A percentile compares a stretch with the other conserved stretches of the same genome.
phyloP scores from a whole-genome alignment of 2,113 vertebrate genomes.

The Pseudorectes ferrugineus region DNA sequence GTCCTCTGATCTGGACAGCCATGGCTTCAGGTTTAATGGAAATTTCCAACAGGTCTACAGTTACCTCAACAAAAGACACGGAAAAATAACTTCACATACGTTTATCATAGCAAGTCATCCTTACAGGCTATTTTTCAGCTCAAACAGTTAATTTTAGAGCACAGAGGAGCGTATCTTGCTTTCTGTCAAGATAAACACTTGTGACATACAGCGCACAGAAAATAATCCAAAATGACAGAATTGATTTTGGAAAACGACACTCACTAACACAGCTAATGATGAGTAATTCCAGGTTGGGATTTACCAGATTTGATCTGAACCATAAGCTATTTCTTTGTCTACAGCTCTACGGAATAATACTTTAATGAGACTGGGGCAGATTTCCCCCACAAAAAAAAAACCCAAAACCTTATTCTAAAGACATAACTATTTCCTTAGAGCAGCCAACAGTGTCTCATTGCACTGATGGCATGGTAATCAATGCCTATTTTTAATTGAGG shows the following conservation, averaged over 20 bases:
- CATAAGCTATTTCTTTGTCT: background rate
- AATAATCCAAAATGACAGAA: constrained; percentile 25
- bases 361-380: background rate
- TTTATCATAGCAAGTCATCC: background rate
- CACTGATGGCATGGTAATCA: background rate
- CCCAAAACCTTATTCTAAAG: background rate
- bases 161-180: background rate
- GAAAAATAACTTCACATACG: background rate
- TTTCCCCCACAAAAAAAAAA: background rate
- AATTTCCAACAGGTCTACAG: background rate
- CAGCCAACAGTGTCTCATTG: background rate
- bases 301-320: constrained; percentile 1
- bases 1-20: background rate
- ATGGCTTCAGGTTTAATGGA: background rate
- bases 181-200: constrained; percentile 25
- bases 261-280: background rate
- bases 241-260: background rate
- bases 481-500: background rate
- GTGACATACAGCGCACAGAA: background rate
- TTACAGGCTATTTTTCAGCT: background rate
- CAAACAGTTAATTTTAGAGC: background rate
- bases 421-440: background rate
- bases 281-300: background rate
- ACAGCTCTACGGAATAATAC: background rate
- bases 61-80: background rate